Percentiles rank a stretch among this genome's conserved stretches.
Conservation (phyloP, 2,888 invertebrate species). For the Tortrix viridana region DNA sequence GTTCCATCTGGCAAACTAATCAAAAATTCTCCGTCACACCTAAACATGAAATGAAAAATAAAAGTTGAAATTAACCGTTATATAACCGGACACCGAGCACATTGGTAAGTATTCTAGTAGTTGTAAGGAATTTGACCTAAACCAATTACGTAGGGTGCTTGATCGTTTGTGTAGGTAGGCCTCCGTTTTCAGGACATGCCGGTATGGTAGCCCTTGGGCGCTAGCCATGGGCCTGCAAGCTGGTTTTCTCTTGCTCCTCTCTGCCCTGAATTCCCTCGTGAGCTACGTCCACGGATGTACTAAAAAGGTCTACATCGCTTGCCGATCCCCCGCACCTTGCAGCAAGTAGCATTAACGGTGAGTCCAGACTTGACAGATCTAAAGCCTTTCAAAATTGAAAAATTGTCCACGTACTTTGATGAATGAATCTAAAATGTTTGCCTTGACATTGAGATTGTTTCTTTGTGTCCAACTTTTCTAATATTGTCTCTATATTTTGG, state of each 20-base stretch:
- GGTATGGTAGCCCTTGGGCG: slow-evolving; percentile 3
- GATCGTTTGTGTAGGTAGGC: slow-evolving; percentile 9
- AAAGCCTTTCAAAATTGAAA: background rate
- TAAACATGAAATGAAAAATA: background rate
- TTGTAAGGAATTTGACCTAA: slow-evolving; percentile 35
- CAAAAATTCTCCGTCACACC: slow-evolving; percentile 18
- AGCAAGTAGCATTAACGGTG: slow-evolving; percentile 5
- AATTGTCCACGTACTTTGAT: no score
- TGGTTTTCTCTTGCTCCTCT: background rate
- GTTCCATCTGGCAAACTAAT: slow-evolving; percentile 24
- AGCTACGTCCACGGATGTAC: background rate
- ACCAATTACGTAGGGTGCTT: slow-evolving; percentile 15
- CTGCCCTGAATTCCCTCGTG: background rate
- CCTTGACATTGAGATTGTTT: no score
- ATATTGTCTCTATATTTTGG: no score
- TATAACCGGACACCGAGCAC: background rate
- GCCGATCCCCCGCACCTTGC: background rate
- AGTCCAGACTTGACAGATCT: slow-evolving; percentile 1
- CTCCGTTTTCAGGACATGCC: slow-evolving; percentile 5
- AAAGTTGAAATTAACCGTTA: background rate
- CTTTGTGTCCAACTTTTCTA: no score
- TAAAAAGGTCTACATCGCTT: slow-evolving; percentile 7
- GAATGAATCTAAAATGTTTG: no score
- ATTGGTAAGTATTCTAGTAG: slow-evolving; percentile 14
- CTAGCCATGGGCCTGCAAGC: slow-evolving; percentile 6